Base-by-base conservation (phyloP, 2,113 vertebrate genomes). In the Neotoma lepida region DNA sequence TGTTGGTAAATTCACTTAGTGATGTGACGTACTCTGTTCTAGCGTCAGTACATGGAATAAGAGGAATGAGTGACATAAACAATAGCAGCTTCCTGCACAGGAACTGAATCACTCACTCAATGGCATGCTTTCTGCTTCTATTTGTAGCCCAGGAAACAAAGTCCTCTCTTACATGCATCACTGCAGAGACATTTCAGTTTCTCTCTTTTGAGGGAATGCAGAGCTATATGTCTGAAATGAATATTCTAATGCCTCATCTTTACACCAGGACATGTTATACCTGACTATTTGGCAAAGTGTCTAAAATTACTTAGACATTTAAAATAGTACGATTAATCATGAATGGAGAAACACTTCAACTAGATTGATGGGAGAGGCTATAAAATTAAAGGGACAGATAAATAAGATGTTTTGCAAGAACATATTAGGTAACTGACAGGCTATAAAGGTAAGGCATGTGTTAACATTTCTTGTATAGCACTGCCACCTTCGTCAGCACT, bases 281-380 rank as follows among this genome's bases (percentile, higher is more conserved):
- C 28, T 93, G 18, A 33, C 35, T 86, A 39, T 71, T 86, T 73
- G 28, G 28, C 54, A 76, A 82, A 30, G 9, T 73, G 30, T 77
- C 63, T 85, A 88, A 74, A 33, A 92, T 96, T 95, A 95, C 39
- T 64, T 88, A 63, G 15, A 20, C 20, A 88, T 92, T 70, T 93
- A 81, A 80, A 85, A 93, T 68, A 87, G 15, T 87, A 74, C 5
- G 70, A 51, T 86, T 94, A 85, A 86, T 93, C 39, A 94, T 39
- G 20, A 94, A 44, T 56, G 13, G 13, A 77, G 58, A 63, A 94
- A 76, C 81, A 61, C 61, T 68, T 93, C 73, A 33, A 78, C 68
- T 88, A 88, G 17, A 56, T 35, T 93, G 66, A 81, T 95, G 82
- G 44, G 76, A 70, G 39, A 73, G 10, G 46, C 17, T 92, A 58